Evolutionary conservation across 2,888 invertebrate species (phyloP).

Genomic region (Lycia hirtaria): DNA sequence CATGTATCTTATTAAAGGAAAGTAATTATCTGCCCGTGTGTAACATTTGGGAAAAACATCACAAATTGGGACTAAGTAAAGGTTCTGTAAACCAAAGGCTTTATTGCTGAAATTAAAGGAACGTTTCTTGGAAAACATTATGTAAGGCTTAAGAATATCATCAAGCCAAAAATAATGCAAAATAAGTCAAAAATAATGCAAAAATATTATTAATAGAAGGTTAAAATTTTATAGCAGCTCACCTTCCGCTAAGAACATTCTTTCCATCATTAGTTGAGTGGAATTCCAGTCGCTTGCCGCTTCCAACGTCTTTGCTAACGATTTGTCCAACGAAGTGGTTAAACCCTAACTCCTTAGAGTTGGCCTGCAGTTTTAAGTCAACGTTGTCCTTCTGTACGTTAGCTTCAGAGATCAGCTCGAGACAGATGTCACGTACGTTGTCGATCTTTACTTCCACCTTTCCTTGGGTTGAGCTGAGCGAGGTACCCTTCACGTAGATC

Average conservation of each 20-base stretch:
- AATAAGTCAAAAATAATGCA: background rate
- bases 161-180: background rate
- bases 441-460: slow-evolving; percentile 83
- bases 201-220: background rate
- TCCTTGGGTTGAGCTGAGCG: slow-evolving; percentile 84
- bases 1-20: too few relatives aligned
- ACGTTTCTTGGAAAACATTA: too few relatives aligned
- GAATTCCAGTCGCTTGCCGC: slow-evolving; percentile 87
- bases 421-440: slow-evolving; percentile 80
- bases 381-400: slow-evolving; percentile 88
- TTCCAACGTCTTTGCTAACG: slow-evolving; percentile 85
- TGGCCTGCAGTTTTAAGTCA: slow-evolving; percentile 84
- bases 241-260: slow-evolving; percentile 90
- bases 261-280: slow-evolving; percentile 87
- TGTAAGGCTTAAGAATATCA: too few relatives aligned
- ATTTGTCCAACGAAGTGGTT: slow-evolving; percentile 88
- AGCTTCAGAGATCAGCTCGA: slow-evolving; percentile 83
- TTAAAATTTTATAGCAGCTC: too few relatives aligned
- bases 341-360: slow-evolving; percentile 87
- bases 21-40: too few relatives aligned
- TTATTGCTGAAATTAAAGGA: too few relatives aligned
- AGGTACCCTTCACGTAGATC: slow-evolving; percentile 65
- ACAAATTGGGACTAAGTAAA: too few relatives aligned
- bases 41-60: too few relatives aligned
- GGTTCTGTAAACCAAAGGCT: too few relatives aligned